A percentile compares a stretch with the other conserved stretches of the same genome.
Conservation (phyloP, 1,140 invertebrate species). For the Drosophila littoralis region DNA sequence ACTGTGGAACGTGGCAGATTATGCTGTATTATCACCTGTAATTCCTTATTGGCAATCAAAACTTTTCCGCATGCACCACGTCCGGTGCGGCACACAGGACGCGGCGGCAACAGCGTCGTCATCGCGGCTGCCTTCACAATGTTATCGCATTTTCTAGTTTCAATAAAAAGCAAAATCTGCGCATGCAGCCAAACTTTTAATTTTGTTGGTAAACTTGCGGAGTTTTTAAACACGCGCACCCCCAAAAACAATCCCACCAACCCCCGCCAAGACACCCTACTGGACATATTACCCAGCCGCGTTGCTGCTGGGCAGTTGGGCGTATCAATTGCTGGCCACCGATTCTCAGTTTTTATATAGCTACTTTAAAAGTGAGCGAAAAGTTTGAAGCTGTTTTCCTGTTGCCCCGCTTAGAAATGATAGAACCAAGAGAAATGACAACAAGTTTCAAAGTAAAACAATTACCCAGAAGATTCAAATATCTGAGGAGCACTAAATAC, state of each 20-base stretch:
- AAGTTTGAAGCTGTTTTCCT: constrained; percentile 37
- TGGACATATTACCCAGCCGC: constrained; percentile 12
- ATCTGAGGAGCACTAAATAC: too few species aligned
- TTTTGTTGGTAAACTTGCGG: constrained; percentile 80
- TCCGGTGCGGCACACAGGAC: constrained; percentile 7
- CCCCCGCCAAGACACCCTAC: neutral
- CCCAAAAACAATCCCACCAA: neutral
- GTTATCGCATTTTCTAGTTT: constrained; percentile 75
- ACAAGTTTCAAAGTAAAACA: constrained; percentile 15
- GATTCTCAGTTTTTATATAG: constrained; percentile 3
- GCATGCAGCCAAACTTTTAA: constrained; percentile 79
- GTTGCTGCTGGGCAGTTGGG: neutral
- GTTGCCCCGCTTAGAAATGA: neutral
- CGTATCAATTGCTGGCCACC: constrained; percentile 7
- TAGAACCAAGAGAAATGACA: constrained; percentile 5
- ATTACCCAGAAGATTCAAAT: constrained; percentile 7
- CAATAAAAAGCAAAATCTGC: constrained; percentile 76
- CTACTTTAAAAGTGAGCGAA: constrained; percentile 33
- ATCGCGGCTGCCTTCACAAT: constrained; percentile 27
- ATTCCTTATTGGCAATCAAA: constrained; percentile 83
- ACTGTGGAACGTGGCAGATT: constrained; percentile 74
- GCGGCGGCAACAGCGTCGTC: neutral
- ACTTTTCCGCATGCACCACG: constrained; percentile 58
- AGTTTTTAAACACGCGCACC: constrained; percentile 33
- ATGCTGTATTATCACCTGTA: constrained; percentile 83